Conservation (phyloP, 2,797 vertebrate genomes). For the Xenops minutus region DNA sequence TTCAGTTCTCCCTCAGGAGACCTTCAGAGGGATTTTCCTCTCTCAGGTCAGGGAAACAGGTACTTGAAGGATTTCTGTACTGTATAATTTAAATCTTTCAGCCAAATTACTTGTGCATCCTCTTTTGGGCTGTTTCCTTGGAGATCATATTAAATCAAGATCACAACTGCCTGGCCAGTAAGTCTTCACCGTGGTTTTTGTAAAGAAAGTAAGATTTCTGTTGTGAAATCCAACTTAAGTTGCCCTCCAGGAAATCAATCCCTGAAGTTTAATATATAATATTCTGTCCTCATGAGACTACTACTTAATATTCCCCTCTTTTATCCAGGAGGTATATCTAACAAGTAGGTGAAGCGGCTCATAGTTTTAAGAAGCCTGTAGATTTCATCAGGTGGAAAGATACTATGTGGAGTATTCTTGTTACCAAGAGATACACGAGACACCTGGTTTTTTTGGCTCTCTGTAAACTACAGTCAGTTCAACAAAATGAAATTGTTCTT, state of each 20-base stretch:
- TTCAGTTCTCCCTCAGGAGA: neutral
- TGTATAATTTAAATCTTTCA: neutral
- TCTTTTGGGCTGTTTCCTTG: neutral
- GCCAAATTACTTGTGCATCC: neutral
- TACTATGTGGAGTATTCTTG: neutral
- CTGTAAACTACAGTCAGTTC: neutral
- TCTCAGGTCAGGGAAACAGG: neutral
- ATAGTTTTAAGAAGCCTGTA: neutral
- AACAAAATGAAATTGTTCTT: neutral
- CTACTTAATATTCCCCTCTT: neutral
- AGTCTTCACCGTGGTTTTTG: neutral
- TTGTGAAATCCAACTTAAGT: neutral
- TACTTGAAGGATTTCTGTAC: neutral
- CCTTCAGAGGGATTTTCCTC: neutral
- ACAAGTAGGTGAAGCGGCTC: neutral
- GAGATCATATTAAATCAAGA: neutral
- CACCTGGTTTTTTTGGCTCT: neutral
- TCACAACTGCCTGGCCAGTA: neutral
- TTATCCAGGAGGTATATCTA: neutral
- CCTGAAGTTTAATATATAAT: neutral
- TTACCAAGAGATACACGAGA: neutral
- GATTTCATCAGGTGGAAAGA: constrained; percentile 11
- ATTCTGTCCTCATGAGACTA: neutral
- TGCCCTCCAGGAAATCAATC: neutral
- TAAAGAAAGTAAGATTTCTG: neutral